Evolutionary conservation across 2,113 vertebrate genomes (phyloP).

Genomic region (Cygnus buccinator): DNA sequence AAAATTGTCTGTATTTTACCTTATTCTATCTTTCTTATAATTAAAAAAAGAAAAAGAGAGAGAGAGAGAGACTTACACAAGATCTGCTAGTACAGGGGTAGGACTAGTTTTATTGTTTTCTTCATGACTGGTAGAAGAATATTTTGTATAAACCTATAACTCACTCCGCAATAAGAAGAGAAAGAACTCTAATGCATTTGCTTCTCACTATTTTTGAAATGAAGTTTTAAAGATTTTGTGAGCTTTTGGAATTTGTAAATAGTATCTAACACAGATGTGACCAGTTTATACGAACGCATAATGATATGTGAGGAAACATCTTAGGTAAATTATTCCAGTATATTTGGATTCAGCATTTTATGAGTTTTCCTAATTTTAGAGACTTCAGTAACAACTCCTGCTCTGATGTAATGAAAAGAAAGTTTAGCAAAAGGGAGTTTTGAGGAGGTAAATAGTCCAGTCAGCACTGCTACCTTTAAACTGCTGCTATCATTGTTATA

Average conservation of each 20-base stretch:
- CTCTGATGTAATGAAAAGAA: not conserved
- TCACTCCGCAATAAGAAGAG: not conserved
- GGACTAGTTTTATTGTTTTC: not conserved
- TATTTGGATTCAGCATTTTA: not conserved
- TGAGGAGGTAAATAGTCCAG: not conserved
- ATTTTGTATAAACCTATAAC: not conserved
- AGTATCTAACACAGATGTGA: not conserved
- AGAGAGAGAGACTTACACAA: not conserved
- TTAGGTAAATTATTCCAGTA: not conserved
- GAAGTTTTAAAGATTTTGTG: not conserved
- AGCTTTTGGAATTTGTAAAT: not conserved
- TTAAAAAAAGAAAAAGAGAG: not conserved
- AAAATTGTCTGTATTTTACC: not conserved
- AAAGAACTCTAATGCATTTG: not conserved
- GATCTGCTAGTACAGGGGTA: not conserved
- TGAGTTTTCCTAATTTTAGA: not conserved
- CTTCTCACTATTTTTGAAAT: not conserved
- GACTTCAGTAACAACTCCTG: not conserved
- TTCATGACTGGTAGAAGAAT: not conserved
- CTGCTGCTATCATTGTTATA: not conserved
- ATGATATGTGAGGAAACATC: not conserved
- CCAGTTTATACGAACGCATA: rapidly evolving
- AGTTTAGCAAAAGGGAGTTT: not conserved
- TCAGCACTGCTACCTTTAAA: not conserved
- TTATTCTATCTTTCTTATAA: not conserved